A percentile compares a stretch with the other conserved stretches of the same genome.
Conservation (phyloP, 2,888 invertebrate genomes). For the Smittia aterrima region DNA sequence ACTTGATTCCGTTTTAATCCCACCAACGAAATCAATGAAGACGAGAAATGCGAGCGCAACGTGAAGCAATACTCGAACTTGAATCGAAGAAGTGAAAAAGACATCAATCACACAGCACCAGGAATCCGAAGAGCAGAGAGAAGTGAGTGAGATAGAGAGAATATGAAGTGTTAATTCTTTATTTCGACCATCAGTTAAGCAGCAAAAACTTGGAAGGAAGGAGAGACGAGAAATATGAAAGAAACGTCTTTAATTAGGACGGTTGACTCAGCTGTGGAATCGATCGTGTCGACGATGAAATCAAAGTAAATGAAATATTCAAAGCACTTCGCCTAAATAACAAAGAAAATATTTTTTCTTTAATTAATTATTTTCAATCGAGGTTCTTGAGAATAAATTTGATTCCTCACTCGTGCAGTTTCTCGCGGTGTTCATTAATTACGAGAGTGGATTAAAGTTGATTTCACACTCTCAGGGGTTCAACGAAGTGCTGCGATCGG, state of each 20-base stretch:
- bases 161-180: conserved; percentile 27
- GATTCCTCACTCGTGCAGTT: too few species aligned
- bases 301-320: not conserved
- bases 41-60: not conserved
- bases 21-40: conserved; percentile 11
- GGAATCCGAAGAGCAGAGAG: not conserved
- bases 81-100: conserved; percentile 17
- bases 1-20: not conserved
- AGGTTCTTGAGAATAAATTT: not conserved
- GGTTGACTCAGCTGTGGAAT: not conserved
- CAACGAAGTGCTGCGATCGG: too few species aligned
- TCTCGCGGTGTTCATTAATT: too few species aligned
- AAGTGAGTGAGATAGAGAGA: not conserved
- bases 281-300: not conserved
- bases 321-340: not conserved
- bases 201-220: not conserved
- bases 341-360: not conserved
- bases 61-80: conserved; percentile 12
- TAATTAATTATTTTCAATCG: not conserved
- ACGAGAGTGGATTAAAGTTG: too few species aligned
- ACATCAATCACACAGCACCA: conserved; percentile 18
- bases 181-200: conserved; percentile 12
- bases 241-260: not conserved
- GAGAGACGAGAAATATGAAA: not conserved
- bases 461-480: too few species aligned